phyloP scores from a whole-genome alignment of 1,140 invertebrate species.

The Halotydeus destructor region DNA sequence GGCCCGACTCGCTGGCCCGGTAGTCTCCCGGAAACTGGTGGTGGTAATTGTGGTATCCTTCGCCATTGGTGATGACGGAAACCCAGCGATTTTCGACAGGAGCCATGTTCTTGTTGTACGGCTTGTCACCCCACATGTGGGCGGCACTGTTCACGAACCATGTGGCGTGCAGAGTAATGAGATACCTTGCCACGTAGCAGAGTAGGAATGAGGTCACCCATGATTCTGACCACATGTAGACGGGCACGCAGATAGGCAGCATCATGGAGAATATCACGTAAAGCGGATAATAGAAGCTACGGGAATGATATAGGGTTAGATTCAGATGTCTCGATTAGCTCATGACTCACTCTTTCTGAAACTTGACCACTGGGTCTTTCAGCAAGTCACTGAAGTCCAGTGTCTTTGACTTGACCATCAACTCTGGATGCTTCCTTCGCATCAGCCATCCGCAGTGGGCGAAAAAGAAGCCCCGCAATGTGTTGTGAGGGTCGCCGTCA shows the following conservation, averaged over 20 bases:
- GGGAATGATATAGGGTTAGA: no score
- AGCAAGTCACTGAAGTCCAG: slow-evolving; percentile 74
- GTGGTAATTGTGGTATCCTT: slow-evolving; percentile 68
- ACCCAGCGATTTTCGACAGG: slow-evolving; percentile 30
- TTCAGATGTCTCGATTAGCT: no score
- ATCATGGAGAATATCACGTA: slow-evolving; percentile 71
- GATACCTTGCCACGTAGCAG: slow-evolving; percentile 57
- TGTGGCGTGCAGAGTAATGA: slow-evolving; percentile 60
- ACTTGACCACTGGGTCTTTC: slow-evolving; percentile 56
- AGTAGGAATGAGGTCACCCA: slow-evolving; percentile 44
- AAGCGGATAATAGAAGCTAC: slow-evolving; percentile 41
- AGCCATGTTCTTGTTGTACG: slow-evolving; percentile 51
- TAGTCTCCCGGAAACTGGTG: slow-evolving; percentile 90
- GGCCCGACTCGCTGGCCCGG: slow-evolving; percentile 59
- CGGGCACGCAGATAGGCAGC: slow-evolving; percentile 33
- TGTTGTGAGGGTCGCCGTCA: slow-evolving; percentile 86
- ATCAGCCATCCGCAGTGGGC: slow-evolving; percentile 84
- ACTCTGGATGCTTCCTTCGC: slow-evolving; percentile 58
- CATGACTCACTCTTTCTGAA: slow-evolving; percentile 67
- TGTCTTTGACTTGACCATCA: slow-evolving; percentile 58
- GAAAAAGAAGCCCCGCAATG: slow-evolving; percentile 83
- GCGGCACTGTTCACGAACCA: slow-evolving; percentile 83
- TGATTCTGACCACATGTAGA: slow-evolving; percentile 28
- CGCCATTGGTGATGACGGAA: slow-evolving; percentile 30
- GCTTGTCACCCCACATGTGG: slow-evolving; percentile 70